phyloP scores from a whole-genome alignment of 1,140 invertebrate genomes.

The Dinoponera quadriceps region DNA sequence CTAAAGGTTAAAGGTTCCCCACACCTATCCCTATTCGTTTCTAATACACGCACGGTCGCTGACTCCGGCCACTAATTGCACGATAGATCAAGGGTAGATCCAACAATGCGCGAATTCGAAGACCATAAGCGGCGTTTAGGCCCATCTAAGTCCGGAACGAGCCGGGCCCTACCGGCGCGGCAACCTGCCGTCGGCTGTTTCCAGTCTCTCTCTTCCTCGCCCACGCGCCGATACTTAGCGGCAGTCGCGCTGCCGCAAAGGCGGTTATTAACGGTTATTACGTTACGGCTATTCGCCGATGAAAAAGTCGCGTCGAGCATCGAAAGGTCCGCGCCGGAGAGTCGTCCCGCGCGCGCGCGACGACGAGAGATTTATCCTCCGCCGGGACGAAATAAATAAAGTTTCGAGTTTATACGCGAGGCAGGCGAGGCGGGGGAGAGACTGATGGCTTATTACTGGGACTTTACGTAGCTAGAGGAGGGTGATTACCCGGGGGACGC shows the following conservation, averaged over 20 bases:
- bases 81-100: neutral
- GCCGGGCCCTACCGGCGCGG: constrained; percentile 28
- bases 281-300: constrained; percentile 68
- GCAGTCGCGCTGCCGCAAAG: constrained; percentile 64
- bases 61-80: too few relatives aligned
- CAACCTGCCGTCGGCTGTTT: constrained; percentile 65
- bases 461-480: constrained; percentile 36
- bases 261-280: constrained; percentile 78
- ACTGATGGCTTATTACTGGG: constrained; percentile 52
- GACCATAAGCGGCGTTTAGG: constrained; percentile 5
- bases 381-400: constrained; percentile 60
- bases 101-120: constrained; percentile 21
- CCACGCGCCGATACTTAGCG: constrained; percentile 75
- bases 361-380: constrained; percentile 62
- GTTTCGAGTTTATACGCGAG: constrained; percentile 40
- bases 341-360: constrained; percentile 51
- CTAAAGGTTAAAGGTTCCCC: too few relatives aligned
- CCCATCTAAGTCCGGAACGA: constrained; percentile 45
- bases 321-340: constrained; percentile 43
- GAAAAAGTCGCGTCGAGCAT: constrained; percentile 61
- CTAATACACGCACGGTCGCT: neutral
- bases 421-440: constrained; percentile 15
- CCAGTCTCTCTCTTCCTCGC: constrained; percentile 54
- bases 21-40: too few relatives aligned
- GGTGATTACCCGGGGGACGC: constrained; percentile 9